Percentiles rank a stretch among this genome's conserved stretches.
These are phyloP conservation scores for Indicator indicator DNA, from an alignment of 2,113 vertebrate species.

Conservation along the genomic window DNA sequence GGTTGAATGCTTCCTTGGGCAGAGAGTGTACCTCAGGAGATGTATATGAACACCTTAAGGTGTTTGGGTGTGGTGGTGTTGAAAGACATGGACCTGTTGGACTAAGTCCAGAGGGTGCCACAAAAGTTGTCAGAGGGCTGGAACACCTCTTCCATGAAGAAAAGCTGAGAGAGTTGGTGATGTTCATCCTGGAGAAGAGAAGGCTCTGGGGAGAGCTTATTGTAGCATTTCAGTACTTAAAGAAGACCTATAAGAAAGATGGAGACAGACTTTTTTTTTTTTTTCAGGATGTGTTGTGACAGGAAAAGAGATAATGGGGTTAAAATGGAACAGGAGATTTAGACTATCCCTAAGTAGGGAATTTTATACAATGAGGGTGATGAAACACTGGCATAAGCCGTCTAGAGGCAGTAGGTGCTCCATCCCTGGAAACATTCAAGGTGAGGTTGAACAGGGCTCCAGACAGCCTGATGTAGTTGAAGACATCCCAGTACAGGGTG, in stretches of 20 bases:
- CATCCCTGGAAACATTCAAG: not conserved
- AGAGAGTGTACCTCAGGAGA: not conserved
- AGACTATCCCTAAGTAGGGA: not conserved
- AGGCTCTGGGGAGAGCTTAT: not conserved
- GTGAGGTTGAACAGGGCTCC: not conserved
- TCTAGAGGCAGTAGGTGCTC: not conserved
- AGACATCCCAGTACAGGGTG: not conserved
- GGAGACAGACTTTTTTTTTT: not conserved
- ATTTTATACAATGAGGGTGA: not conserved
- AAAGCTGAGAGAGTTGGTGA: not conserved
- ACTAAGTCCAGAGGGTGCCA: not conserved
- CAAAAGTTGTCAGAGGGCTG: not conserved
- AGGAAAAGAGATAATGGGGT: not conserved
- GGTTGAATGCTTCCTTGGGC: accelerated
- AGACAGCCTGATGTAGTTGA: not conserved
- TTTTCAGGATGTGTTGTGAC: not conserved
- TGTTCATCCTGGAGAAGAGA: not conserved
- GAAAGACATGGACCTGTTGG: not conserved
- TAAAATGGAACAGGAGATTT: not conserved
- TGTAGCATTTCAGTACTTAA: not conserved
- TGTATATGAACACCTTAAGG: accelerated
- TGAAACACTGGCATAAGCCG: not conserved
- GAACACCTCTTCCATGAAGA: not conserved
- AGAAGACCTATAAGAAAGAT: not conserved
- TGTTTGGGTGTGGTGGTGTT: not conserved